Evolutionary conservation across 2,113 vertebrate species (phyloP), one percentile per base, ranked within the genome.

Genomic region (Forbesichthys papilliferus): DNA sequence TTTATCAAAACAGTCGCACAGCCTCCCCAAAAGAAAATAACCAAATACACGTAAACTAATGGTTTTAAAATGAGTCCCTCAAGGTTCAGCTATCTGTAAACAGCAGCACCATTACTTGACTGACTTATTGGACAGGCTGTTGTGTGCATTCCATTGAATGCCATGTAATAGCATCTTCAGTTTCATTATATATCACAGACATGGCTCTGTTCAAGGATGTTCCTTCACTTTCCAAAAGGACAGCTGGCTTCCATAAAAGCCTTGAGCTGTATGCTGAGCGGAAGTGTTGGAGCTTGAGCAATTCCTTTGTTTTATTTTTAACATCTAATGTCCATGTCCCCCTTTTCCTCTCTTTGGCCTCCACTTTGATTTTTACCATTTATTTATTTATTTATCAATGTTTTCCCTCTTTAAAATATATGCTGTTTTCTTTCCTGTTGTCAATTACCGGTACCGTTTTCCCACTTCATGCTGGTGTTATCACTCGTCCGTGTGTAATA

Each of bases 241-340:
- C 88, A 91, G 91, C 90, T 92, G 90, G 84, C 82, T 84, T 84
- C 68, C 87, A 76, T 85, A 79, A 89, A 89, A 84, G 87, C 79
- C 81, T 75, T 75, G 62, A 87, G 87, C 84, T 64, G 75, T 73
- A 66, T 77, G 87, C 86, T 68, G 75, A 84, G 86, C 83, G 82
- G 86, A 92, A 72, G 85, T 83, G 79, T 79, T 74, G 78, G 71
- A 87, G 85, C 77, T 80, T 61, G 55, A 88, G 74, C 73, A 75
- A 87, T 84, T 83, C 78, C 76, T 87, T 90, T 88, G 85, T 91
- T 86, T 91, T 88, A 91, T 92, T 92, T 92, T 91, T 87, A 91
- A 89, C 84, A 79, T 80, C 69, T 79, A 68, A 52, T 64, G 61
- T 72, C 74, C 80, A 71, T 56, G 74, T 65, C 62, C 70, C 71